A percentile compares a stretch with the other conserved stretches of the same genome.
phyloP scores from a whole-genome alignment of 2,888 invertebrate species.

The Noctua janthina region DNA sequence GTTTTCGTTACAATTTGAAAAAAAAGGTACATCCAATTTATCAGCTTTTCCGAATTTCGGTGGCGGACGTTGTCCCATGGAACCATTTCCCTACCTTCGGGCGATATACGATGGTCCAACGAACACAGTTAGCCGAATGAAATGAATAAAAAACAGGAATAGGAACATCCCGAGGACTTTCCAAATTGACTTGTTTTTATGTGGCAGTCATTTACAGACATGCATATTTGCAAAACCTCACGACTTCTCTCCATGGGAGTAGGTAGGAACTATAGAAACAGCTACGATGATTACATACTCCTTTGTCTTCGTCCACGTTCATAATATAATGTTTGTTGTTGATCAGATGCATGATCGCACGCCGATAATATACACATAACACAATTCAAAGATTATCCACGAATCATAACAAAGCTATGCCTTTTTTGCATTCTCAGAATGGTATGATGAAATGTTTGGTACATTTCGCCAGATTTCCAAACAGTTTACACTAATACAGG shows the following conservation, averaged over 20 bases:
- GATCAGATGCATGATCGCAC: neutral
- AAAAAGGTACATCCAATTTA: conserved; percentile 32
- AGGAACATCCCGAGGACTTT: neutral
- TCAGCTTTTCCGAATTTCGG: conserved; percentile 14
- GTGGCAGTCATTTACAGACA: neutral
- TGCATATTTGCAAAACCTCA: neutral
- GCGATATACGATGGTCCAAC: conserved; percentile 1
- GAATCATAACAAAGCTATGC: neutral
- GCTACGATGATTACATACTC: neutral
- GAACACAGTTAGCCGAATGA: conserved; percentile 7
- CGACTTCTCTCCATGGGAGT: neutral
- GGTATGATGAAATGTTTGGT: neutral
- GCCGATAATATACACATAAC: neutral
- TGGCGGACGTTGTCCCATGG: neutral
- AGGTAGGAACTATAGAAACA: neutral
- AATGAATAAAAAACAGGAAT: conserved; percentile 17
- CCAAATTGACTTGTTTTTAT: conserved; percentile 2
- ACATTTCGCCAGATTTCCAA: neutral
- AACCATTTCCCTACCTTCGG: conserved; percentile 18
- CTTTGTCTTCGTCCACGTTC: neutral
- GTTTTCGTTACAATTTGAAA: neutral
- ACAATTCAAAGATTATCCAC: neutral
- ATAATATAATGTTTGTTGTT: neutral
- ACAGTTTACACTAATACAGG: neutral
- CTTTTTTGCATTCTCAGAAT: neutral